These are phyloP conservation scores for Rosalia funebris DNA, from an alignment of 2,888 invertebrate species.

Conservation along the genomic window DNA sequence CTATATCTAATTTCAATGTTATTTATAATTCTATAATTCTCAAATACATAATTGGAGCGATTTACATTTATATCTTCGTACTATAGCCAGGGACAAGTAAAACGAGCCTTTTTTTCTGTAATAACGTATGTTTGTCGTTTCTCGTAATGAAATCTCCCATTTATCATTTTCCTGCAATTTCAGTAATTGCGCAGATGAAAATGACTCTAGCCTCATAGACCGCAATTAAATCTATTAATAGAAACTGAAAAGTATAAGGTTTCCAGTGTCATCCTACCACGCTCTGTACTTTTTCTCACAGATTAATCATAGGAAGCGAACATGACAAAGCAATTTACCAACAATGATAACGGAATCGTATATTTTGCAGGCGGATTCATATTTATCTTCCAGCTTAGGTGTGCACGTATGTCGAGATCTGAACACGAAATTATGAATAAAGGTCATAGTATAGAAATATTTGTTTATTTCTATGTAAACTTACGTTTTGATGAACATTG, in stretches of 20 bases:
- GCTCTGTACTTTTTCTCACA: not conserved
- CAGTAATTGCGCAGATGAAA: not conserved
- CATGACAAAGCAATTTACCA: not conserved
- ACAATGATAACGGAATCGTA: not conserved
- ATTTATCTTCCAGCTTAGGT: not conserved
- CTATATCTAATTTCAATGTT: too few species aligned
- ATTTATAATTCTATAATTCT: too few species aligned
- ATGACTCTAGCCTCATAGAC: not conserved
- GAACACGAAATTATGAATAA: not conserved
- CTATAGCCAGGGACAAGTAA: too few species aligned
- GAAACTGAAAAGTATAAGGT: not conserved
- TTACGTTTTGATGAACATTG: too few species aligned
- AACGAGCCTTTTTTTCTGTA: not conserved
- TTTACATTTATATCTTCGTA: too few species aligned
- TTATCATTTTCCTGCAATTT: not conserved
- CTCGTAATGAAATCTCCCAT: not conserved
- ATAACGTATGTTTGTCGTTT: not conserved
- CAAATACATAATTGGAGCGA: too few species aligned
- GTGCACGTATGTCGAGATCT: not conserved
- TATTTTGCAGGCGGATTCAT: not conserved
- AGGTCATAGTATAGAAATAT: not conserved
- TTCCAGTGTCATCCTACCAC: not conserved
- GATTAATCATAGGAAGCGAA: not conserved
- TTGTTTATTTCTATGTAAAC: not conserved
- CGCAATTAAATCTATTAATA: not conserved